Evolutionary conservation across 2,888 invertebrate genomes (phyloP), one percentile per base, ranked within the genome.

Genomic region (Seira musarum): DNA sequence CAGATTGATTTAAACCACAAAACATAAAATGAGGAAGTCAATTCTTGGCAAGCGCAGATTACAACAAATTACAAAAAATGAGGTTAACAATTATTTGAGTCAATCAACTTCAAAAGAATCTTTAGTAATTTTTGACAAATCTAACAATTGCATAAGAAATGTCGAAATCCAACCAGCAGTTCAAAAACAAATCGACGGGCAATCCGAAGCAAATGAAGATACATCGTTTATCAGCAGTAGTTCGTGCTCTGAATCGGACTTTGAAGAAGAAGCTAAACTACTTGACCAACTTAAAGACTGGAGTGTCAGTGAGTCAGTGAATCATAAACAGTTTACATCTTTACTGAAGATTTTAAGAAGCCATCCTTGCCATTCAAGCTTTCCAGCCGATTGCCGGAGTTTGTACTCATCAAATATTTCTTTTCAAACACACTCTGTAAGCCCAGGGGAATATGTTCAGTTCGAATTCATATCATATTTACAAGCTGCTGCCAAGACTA

Each of bases 61-160:
- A 30, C 60, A 70, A n/a, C 70, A 70, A 13, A 5, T 70, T 3
- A 60, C 60, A n/a, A 60, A 70, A 60, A 10, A 19, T 0, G 70
- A 70, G 10, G 17, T 22, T 21, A 10, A 13, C 19, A 6, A 2
- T 2, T 19, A 10, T 17, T 61, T 17, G n/a, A n/a, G n/a, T n/a
- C n/a, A n/a, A n/a, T n/a, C n/a, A n/a, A n/a, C n/a, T n/a, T n/a
- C n/a, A n/a, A n/a, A n/a, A n/a, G n/a, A n/a, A n/a, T n/a, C n/a
- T n/a, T n/a, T n/a, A n/a, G n/a, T n/a, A n/a, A n/a, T n/a, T n/a
- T n/a, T n/a, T n/a, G n/a, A n/a, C n/a, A n/a, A n/a, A n/a, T n/a
- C n/a, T n/a, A n/a, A n/a, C n/a, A n/a, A n/a, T n/a, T n/a, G n/a
- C n/a, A 61, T 2, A 2, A 61, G 13, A 61, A 61, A 17, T 2